phyloP scores from a whole-genome alignment of 2,888 invertebrate genomes.

The Amorpha juglandis region DNA sequence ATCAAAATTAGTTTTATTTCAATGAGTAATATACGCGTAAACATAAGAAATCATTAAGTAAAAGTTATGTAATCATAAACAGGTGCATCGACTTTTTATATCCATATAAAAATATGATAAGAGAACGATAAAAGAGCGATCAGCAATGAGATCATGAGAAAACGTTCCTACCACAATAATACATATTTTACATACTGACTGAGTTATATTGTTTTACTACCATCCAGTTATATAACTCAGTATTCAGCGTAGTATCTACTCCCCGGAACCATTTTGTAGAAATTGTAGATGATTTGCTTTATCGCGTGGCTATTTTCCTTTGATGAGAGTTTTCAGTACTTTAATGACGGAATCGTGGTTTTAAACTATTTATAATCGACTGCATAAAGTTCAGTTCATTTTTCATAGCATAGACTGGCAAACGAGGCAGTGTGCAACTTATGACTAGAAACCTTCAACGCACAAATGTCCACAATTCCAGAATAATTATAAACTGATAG shows the following conservation, averaged over 20 bases:
- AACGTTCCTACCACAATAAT: background rate
- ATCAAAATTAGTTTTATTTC: too few relatives aligned
- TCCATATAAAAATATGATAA: too few relatives aligned
- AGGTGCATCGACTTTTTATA: too few relatives aligned
- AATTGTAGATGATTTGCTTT: constrained; percentile 8
- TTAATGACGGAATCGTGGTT: background rate
- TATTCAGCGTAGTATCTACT: constrained; percentile 22
- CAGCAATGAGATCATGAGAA: background rate
- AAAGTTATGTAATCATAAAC: too few relatives aligned
- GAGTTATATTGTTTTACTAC: background rate
- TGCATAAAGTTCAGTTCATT: too few relatives aligned
- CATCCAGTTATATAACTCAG: background rate
- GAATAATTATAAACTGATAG: too few relatives aligned
- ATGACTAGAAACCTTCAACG: too few relatives aligned
- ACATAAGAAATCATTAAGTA: too few relatives aligned
- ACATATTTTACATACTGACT: background rate
- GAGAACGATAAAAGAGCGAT: background rate
- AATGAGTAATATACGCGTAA: too few relatives aligned
- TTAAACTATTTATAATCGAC: background rate
- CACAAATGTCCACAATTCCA: too few relatives aligned
- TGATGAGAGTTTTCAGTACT: constrained; percentile 8
- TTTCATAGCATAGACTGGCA: too few relatives aligned
- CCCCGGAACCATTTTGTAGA: constrained; percentile 1
- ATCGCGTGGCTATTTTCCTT: background rate
- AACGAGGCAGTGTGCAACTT: too few relatives aligned